Base-by-base conservation (phyloP, 2,113 vertebrate species). In the Piaya cayana region DNA sequence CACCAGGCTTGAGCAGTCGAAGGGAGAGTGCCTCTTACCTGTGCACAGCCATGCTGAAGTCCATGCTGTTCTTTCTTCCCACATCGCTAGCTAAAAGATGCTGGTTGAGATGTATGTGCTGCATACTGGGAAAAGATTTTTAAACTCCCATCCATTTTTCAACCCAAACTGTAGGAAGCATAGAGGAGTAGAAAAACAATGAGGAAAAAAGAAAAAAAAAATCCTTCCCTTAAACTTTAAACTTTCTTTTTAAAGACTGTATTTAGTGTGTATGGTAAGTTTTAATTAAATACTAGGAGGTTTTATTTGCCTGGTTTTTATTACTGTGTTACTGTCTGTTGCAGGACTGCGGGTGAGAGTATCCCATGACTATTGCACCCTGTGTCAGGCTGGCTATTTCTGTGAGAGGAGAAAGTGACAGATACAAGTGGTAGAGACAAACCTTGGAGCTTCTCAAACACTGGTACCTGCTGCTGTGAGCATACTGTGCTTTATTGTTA, bases 1-100 rank as follows among this genome's bases (percentile, higher is more conserved):
- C 7, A 17, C 11, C 1, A 1, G 27, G 20, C 75, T 65, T 42
- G 36, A 83, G 47, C 45, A 50, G 45, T 17, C 0, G 3, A 42
- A 37, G 14, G 10, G 15, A 42, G 13, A 0, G 0, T 29, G 15
- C 5, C 26, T 56, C 42, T 52, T 70, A 20, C 43, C 15, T 17
- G 13, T 16, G 56, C 25, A 5, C 15, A 50, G 42, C 50, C 4
- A 2, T 60, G 36, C 39, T 70, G 45, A 81, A 78, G 20, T 43
- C 76, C 27, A 2, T 5, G 29, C n/a, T 87, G 53, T 69, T 82
- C 11, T 42, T 87, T 30, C 47, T 67, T 84, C 60, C 37, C 1
- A 0, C 20, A 4, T 7, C 67, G 30, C 21, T 34, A 20, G 25
- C 13, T 67, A 29, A 56, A 92, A 37, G 23, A 30, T 11, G 4